Base-by-base conservation (phyloP, 2,113 vertebrate species). In the Esox niger region DNA sequence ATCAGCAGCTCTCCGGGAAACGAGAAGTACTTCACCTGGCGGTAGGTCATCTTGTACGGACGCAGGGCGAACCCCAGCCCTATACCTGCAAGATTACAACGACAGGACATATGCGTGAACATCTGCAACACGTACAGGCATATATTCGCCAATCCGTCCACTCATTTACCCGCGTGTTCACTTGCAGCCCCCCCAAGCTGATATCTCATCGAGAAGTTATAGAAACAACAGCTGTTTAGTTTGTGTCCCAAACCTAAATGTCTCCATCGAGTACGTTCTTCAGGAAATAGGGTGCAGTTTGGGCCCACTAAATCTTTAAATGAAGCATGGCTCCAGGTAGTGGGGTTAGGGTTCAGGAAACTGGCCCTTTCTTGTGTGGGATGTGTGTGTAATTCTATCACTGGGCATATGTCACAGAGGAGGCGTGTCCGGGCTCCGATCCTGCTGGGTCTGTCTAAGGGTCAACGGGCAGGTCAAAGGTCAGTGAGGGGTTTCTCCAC, bases 1-100 rank as follows among this genome's bases (percentile, higher is more conserved):
- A 98, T 98, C 67, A 98, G 84, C 52, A 98, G 90, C 64, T 98
- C 96, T 72, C 96, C 96, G 1, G 96, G 96, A 79, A 98, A 98
- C 0, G 97, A 95, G 81, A 98, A 98, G 83, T 98, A 98, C 79
- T 98, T 98, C 73, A 98, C 88, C 78, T 98, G 94, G 58, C 95
- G 88, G 82, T 95, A 98, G 73, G 88, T 93, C 94, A 98, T 94
- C 76, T 91, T 94, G 49, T 95, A 96, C 0, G 95, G 78, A 1
- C 95, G 93, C 49, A 98, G 92, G 0, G 89, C 74, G 77, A 98
- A 98, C 72, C 97, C 97, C 61, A 98, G 90, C 52, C 93, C 88
- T 61, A 96, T 84, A 47, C 97, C 97, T 98, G 80, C 26, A 71
- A 33, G 21, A 55, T 63, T 13, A 67, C 8, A 60, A 15, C 3